These are phyloP conservation scores for Lithobates sylvaticus DNA, from an alignment of 2,797 vertebrate genomes.

Conservation along the genomic window DNA sequence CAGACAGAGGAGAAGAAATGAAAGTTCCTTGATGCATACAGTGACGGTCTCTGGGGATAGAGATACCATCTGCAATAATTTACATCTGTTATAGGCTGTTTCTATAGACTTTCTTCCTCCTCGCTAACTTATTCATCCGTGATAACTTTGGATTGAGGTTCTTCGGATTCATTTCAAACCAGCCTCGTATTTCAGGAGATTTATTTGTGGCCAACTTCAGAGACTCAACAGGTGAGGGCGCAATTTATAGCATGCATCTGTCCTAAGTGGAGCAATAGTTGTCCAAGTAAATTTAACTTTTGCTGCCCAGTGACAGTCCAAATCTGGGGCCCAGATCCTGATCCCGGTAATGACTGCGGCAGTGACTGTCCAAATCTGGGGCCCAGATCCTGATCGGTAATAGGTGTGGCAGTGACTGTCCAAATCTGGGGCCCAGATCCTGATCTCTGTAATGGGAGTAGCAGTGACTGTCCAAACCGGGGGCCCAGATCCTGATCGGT, in stretches of 20 bases:
- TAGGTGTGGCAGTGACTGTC: too few relatives aligned
- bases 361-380: too few relatives aligned
- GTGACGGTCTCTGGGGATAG: not conserved
- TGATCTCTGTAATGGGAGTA: too few relatives aligned
- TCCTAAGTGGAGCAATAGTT: too few relatives aligned
- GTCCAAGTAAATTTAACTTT: too few relatives aligned
- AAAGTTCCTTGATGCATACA: conserved; percentile 38
- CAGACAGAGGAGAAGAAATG: conserved; percentile 48
- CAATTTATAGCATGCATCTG: not conserved
- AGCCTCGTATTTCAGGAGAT: not conserved
- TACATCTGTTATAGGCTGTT: conserved; percentile 33
- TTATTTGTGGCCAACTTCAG: not conserved
- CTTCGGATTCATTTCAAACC: conserved; percentile 23
- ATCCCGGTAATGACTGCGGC: too few relatives aligned
- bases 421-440: too few relatives aligned
- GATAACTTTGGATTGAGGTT: conserved; percentile 29
- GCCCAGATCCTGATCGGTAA: too few relatives aligned
- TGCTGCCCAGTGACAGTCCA: too few relatives aligned
- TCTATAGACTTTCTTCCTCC: conserved; percentile 24
- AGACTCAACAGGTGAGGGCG: not conserved
- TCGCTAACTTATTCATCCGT: conserved; percentile 17
- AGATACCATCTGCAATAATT: conserved; percentile 47
- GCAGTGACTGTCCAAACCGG: too few relatives aligned
- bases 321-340: too few relatives aligned
- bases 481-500: too few relatives aligned